Base-by-base conservation (phyloP, 2,113 vertebrate species). In the Oriolus oriolus region DNA sequence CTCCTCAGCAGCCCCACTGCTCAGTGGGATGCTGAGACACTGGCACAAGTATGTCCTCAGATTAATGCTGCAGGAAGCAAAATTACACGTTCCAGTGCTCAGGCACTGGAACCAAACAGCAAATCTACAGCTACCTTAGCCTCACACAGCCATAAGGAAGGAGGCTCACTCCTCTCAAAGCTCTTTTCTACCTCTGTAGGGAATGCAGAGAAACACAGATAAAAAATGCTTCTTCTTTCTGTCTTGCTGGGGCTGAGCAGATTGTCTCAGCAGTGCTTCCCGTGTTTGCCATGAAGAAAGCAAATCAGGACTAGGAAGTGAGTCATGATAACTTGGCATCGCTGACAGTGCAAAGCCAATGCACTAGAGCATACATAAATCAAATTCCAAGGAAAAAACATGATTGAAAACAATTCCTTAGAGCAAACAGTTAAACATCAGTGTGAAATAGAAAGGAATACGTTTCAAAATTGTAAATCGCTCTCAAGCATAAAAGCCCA, bases 191-290 rank as follows among this genome's bases (percentile, higher is more conserved):
- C 27, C 54, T 88, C 66, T 47, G n/a, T 18, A 88, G 24, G 20
- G 24, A 91, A 80, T 18, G 14, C 20, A 70, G 28, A 87, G 50
- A 87, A 87, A 50, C 64, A 94, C 28, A 76, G 23, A 80, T 21
- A 53, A 42, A 86, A 90, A 93, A 9, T 33, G 8, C 26, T 81
- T 20, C 42, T 66, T 81, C 50, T 20, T 76, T 93, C 57, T 68
- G 20, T 61, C 89, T 91, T 89, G 66, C 93, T 89, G 91, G 13
- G 82, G 27, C 60, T 92, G 81, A 95, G 83, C 96, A 96, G 96
- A 97, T 96, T 96, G 87, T 70, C 95, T 90, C 95, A 96, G 96
- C 91, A 94, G 94, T 89, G 53, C 64, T 95, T 81, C 87, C 73
- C 27, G 1, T 52, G 49, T 56, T 92, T 94, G 84, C 73, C 92